Conservation (phyloP, 2,888 invertebrate species). For the Thalpophila matura region DNA sequence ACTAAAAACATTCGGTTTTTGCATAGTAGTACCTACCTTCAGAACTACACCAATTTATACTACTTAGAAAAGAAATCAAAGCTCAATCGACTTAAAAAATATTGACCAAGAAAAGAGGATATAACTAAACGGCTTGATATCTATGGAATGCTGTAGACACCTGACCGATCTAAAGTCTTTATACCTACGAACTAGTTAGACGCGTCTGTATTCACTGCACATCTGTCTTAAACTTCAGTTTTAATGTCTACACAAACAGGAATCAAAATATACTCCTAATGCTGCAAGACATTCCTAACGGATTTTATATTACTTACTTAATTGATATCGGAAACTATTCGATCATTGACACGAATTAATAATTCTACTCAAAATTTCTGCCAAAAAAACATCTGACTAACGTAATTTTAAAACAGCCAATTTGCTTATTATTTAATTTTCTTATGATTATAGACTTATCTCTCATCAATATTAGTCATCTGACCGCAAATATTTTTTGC, state of each 20-base stretch:
- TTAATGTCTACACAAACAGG: constrained; percentile 20
- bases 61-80: too few relatives aligned
- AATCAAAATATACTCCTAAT: constrained; percentile 6
- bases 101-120: constrained; percentile 14
- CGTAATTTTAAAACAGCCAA: background rate
- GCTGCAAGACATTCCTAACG: constrained; percentile 35
- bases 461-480: constrained; percentile 60
- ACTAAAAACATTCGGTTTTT: background rate
- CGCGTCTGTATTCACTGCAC: constrained; percentile 26
- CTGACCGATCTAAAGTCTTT: constrained; percentile 35
- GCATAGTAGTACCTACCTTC: too few relatives aligned
- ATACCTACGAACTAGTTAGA: constrained; percentile 34
- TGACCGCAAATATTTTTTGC: constrained; percentile 45
- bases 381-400: constrained; percentile 9
- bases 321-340: constrained; percentile 20
- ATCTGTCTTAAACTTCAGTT: constrained; percentile 19
- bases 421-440: constrained; percentile 6
- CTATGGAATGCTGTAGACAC: constrained; percentile 27
- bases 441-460: constrained; percentile 40
- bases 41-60: too few relatives aligned
- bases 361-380: constrained; percentile 8
- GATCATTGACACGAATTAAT: constrained; percentile 29
- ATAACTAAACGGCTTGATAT: constrained; percentile 9
- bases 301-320: constrained; percentile 3
- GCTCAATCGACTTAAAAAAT: background rate